phyloP scores from a whole-genome alignment of 2,797 vertebrate species.

The Arctocebus calabarensis region DNA sequence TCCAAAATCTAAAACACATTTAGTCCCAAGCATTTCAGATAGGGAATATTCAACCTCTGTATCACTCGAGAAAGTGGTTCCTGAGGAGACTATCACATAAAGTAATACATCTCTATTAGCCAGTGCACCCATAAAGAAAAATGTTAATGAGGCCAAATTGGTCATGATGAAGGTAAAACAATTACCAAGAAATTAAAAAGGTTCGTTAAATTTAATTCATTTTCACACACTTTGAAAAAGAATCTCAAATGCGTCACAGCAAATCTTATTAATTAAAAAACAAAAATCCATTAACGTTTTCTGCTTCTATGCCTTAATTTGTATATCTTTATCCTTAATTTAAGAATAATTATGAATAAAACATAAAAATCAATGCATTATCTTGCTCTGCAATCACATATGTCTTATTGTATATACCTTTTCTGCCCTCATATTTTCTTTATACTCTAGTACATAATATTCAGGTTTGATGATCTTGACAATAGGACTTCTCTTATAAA shows the following conservation, averaged over 20 bases:
- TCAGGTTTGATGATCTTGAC: slow-evolving; percentile 9
- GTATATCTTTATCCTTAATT: slow-evolving; percentile 56
- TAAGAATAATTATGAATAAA: slow-evolving; percentile 63
- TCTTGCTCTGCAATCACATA: slow-evolving; percentile 41
- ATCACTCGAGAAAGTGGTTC: slow-evolving; percentile 52
- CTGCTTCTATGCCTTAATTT: slow-evolving; percentile 60
- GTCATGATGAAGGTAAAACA: slow-evolving; percentile 58
- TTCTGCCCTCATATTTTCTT: slow-evolving; percentile 37
- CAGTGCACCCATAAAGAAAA: slow-evolving; percentile 72
- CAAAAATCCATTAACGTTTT: slow-evolving; percentile 40
- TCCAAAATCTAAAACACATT: not conserved
- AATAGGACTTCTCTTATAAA: slow-evolving; percentile 43
- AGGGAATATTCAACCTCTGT: not conserved
- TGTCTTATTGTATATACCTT: slow-evolving; percentile 43
- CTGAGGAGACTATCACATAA: slow-evolving; percentile 12
- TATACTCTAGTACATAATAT: slow-evolving; percentile 11
- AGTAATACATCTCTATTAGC: slow-evolving; percentile 24
- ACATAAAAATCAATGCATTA: slow-evolving; percentile 63
- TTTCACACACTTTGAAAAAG: slow-evolving; percentile 49
- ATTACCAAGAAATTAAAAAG: not conserved
- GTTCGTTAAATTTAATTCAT: slow-evolving; percentile 66
- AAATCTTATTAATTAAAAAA: slow-evolving; percentile 71
- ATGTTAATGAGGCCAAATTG: slow-evolving; percentile 54
- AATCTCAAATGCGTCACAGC: not conserved
- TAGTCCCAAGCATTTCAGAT: not conserved